Evolutionary conservation across 2,888 invertebrate species (phyloP), one percentile per base, ranked within the genome.

Genomic region (Cylloceria caligata): DNA sequence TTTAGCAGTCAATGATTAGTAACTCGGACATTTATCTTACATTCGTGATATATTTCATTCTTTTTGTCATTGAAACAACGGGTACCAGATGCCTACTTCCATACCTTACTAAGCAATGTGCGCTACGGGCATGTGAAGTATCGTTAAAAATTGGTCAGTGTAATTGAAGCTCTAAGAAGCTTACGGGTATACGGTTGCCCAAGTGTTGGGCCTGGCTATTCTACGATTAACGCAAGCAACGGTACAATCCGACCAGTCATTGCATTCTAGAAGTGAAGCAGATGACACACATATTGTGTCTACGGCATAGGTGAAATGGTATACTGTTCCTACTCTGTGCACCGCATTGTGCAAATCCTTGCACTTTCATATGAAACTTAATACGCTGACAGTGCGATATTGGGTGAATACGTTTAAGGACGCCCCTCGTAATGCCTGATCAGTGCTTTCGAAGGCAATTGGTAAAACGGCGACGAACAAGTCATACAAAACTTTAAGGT

Each of bases 131-230:
- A 49, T 75, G 34, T 39, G 72, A 76, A 68, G 78, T 72, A 73
- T 79, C 72, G 79, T 62, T 64, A 72, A 80, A 77, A 71, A 39
- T 47, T 74, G 71, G 88, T 90, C 90, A 90, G 90, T 90, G 90
- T 88, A 90, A 90, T 90, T 88, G 85, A 89, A 90, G 86, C 88
- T 86, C 87, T 87, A 88, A 87, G 85, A 87, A 87, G 71, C 67
- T 49, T 49, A 30, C 36, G 16, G 71, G 83, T 87, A 84, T 86
- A 86, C 87, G 87, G 87, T 90, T 90, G 89, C 90, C 88, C 88
- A 90, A 90, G 87, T 83, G 85, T 77, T 47, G 39, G n/a, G 67
- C 60, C 57, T 19, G 52, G 77, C 68, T 78, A 69, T 67, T 77
- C 77, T 77, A 77, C 64, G 77, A 77, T 77, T 88, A 88, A 88